These are phyloP conservation scores for Polyploca ridens DNA, from an alignment of 2,888 invertebrate genomes.

Conservation along the genomic window DNA sequence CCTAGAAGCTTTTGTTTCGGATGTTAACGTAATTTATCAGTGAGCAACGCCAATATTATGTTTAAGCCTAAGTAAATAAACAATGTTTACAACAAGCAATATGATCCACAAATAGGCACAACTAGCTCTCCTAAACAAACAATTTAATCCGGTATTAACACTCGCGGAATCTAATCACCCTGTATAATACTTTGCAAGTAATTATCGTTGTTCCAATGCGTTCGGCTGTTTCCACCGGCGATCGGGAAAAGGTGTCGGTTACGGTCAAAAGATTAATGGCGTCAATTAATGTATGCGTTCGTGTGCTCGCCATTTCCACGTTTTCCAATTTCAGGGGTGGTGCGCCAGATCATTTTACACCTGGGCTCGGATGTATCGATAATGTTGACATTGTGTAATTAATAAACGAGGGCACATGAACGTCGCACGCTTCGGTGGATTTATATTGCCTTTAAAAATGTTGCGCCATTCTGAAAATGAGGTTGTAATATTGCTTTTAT, in stretches of 20 bases:
- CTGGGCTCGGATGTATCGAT: slow-evolving; percentile 37
- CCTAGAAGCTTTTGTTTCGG: no score
- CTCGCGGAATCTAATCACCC: slow-evolving; percentile 18
- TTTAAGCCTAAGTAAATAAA: neutral
- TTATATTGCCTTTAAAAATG: neutral
- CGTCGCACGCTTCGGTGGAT: slow-evolving; percentile 6
- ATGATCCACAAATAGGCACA: slow-evolving; percentile 6
- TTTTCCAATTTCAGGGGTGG: slow-evolving; percentile 54
- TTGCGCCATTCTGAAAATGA: neutral
- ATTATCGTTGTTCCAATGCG: slow-evolving; percentile 24
- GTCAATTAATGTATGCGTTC: slow-evolving; percentile 62
- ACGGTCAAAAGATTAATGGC: slow-evolving; percentile 71
- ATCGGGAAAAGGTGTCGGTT: slow-evolving; percentile 44
- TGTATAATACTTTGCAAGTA: slow-evolving; percentile 22
- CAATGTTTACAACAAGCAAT: slow-evolving; percentile 1
- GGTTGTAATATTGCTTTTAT: neutral
- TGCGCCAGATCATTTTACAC: slow-evolving; percentile 55
- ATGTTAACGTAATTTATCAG: no score
- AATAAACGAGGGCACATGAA: slow-evolving; percentile 33
- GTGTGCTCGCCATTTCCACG: slow-evolving; percentile 53
- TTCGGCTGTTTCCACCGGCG: slow-evolving; percentile 29
- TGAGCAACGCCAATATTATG: no score
- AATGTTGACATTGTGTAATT: slow-evolving; percentile 53
- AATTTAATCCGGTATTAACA: slow-evolving; percentile 15
- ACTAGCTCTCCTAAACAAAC: neutral